Evolutionary conservation across 2,113 vertebrate species (phyloP).

Genomic region (Pollachius pollachius): DNA sequence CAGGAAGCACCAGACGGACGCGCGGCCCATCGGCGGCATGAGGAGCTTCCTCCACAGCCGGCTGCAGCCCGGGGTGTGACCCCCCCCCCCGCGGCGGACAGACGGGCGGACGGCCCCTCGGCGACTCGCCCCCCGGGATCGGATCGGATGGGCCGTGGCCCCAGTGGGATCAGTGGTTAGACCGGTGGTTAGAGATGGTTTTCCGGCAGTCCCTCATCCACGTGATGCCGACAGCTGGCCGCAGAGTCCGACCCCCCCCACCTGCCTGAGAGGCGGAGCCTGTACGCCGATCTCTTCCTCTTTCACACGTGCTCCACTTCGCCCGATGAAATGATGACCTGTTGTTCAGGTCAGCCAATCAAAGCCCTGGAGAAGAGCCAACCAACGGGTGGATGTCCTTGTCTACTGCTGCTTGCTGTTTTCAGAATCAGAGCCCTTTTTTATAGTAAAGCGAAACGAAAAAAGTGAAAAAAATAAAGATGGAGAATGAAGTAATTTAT

Average conservation of each 20-base stretch:
- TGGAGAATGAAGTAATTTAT: slow-evolving; percentile 66
- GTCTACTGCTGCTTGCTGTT: slow-evolving; percentile 89
- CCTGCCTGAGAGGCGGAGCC: not conserved
- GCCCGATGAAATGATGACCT: slow-evolving; percentile 39
- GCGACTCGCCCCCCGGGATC: too few species aligned
- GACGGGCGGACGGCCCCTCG: not conserved
- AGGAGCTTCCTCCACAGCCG: slow-evolving; percentile 91
- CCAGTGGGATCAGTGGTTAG: too few species aligned
- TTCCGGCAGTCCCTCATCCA: not conserved
- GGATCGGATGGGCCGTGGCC: too few species aligned
- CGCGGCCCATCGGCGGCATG: slow-evolving; percentile 89
- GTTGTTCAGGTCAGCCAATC: slow-evolving; percentile 46
- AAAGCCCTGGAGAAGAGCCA: slow-evolving; percentile 51
- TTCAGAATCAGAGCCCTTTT: slow-evolving; percentile 49
- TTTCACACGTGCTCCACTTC: slow-evolving; percentile 78
- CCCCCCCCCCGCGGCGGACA: not conserved
- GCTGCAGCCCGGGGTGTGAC: slow-evolving; percentile 83
- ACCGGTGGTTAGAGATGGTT: too few species aligned
- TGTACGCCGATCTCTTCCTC: slow-evolving; percentile 85
- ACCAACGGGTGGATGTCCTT: slow-evolving; percentile 71
- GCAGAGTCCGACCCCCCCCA: too few species aligned
- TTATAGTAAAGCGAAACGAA: slow-evolving; percentile 68
- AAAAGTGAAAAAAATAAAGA: slow-evolving; percentile 58
- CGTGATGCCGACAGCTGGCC: not conserved
- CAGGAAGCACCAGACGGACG: slow-evolving; percentile 96